phyloP scores from a whole-genome alignment of 1,140 invertebrate species.

The Drepana arcuata region DNA sequence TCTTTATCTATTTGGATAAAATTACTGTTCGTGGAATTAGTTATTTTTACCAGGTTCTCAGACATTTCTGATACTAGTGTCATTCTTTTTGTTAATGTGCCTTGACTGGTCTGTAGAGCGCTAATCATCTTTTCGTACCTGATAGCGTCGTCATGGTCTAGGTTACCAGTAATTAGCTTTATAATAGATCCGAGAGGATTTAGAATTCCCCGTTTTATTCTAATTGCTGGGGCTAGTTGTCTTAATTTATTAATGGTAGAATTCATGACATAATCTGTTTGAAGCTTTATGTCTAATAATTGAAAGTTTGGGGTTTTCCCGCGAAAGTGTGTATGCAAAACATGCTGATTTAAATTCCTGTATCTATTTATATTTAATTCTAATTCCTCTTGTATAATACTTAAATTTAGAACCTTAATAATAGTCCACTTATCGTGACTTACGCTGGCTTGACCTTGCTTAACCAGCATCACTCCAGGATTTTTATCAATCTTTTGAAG shows the following conservation, averaged over 20 bases:
- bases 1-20: constrained; percentile 4
- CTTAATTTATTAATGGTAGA: constrained; percentile 11
- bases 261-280: constrained; percentile 11
- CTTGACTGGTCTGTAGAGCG: constrained; percentile 7
- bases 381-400: constrained; percentile 7
- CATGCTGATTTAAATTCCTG: constrained; percentile 1
- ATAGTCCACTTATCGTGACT: constrained; percentile 11
- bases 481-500: constrained; percentile 13
- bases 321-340: constrained; percentile 2
- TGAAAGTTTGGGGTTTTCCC: constrained; percentile 6
- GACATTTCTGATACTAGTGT: constrained; percentile 9
- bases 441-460: constrained; percentile 11
- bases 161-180: constrained; percentile 7
- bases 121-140: constrained; percentile 5
- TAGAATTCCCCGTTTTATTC: constrained; percentile 5
- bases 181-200: constrained; percentile 1
- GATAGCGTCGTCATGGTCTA: constrained; percentile 6
- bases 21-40: constrained; percentile 4
- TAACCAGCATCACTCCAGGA: constrained; percentile 11
- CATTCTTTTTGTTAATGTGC: constrained; percentile 5
- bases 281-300: constrained; percentile 4
- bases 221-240: constrained; percentile 6
- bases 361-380: constrained; percentile 12
- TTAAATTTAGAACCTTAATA: constrained; percentile 15
- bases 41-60: constrained; percentile 2